Percentiles rank a stretch among this genome's conserved stretches.
phyloP scores from a whole-genome alignment of 2,797 vertebrate species.

The Brachymystax lenok region DNA sequence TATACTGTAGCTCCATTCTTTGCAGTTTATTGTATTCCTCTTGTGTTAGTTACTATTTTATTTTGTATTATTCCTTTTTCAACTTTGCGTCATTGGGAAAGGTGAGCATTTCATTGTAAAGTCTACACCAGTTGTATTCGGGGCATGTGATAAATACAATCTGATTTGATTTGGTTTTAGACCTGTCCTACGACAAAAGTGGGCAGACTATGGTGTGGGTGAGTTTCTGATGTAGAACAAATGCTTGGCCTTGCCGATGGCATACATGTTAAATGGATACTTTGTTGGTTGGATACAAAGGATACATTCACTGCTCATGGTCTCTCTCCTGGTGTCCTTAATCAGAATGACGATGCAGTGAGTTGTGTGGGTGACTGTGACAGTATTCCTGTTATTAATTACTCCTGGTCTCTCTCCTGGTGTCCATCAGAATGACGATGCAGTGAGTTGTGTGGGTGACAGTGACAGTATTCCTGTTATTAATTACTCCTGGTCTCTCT shows the following conservation, averaged over 20 bases:
- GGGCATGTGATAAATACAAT: too few relatives aligned
- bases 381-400: slow-evolving; percentile 30
- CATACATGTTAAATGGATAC: background rate
- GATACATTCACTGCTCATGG: too few relatives aligned
- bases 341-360: too few relatives aligned
- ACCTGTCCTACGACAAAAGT: slow-evolving; percentile 35
- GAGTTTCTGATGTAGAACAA: background rate
- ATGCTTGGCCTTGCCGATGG: background rate
- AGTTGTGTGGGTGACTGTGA: too few relatives aligned
- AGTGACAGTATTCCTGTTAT: slow-evolving; percentile 40
- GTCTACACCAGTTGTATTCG: background rate
- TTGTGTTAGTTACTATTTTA: slow-evolving; percentile 32
- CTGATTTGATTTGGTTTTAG: too few relatives aligned
- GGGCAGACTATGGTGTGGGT: background rate
- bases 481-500: slow-evolving; percentile 32
- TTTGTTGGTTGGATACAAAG: background rate
- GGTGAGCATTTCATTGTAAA: slow-evolving; percentile 49
- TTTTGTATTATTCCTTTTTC: slow-evolving; percentile 61
- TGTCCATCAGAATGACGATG: slow-evolving; percentile 51
- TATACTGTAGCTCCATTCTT: too few relatives aligned
- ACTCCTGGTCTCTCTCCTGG: slow-evolving; percentile 27
- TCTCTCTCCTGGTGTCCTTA: background rate
- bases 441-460: slow-evolving; percentile 52
- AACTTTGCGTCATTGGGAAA: slow-evolving; percentile 43
- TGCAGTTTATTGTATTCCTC: too few relatives aligned